These are phyloP conservation scores for Oceanodroma tethys DNA, from an alignment of 2,113 vertebrate species.

Conservation along the genomic window DNA sequence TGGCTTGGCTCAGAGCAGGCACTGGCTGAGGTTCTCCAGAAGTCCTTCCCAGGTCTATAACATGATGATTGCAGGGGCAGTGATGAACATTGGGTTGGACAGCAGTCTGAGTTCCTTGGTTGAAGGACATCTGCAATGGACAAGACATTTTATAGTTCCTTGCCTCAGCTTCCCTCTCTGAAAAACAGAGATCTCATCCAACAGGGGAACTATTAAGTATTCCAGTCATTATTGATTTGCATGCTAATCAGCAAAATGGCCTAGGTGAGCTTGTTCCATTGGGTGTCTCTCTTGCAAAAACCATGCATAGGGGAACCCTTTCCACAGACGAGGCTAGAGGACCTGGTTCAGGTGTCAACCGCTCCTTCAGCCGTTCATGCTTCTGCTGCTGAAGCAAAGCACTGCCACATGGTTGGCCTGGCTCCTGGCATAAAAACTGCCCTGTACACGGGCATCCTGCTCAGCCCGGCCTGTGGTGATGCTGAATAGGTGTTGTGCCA, in stretches of 20 bases:
- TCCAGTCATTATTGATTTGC: background rate
- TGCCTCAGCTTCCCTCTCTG: background rate
- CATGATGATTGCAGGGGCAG: rapidly evolving
- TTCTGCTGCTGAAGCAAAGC: background rate
- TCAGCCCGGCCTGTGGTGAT: background rate
- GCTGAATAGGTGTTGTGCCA: background rate
- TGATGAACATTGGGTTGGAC: background rate
- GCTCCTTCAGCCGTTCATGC: background rate
- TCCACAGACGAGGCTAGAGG: background rate
- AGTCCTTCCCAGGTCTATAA: background rate
- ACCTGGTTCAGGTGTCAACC: background rate
- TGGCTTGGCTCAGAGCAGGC: background rate
- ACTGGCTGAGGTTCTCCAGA: background rate
- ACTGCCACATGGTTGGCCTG: background rate
- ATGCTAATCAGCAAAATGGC: background rate
- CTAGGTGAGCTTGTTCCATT: background rate
- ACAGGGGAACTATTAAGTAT: background rate
- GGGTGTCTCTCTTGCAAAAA: background rate
- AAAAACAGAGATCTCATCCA: background rate
- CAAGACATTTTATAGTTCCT: background rate
- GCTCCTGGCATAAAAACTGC: background rate
- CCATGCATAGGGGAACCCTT: background rate
- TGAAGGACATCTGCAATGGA: background rate
- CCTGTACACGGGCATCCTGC: background rate
- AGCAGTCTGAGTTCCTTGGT: background rate